Evolutionary conservation across 1,140 invertebrate species (phyloP).

Genomic region (honey bee (Apis mellifera)): Amel_HAv3.1 CM009942.2:4903001-4903500

Average conservation of each 20-base stretch:
- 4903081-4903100: neutral
- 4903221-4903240: too few relatives aligned
- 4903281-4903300: neutral
- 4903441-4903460: neutral
- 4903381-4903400: neutral
- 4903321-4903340: neutral
- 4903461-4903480: neutral
- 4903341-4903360: too few relatives aligned
- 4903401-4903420: neutral
- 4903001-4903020: neutral
- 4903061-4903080: neutral
- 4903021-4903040: neutral
- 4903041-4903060: neutral
- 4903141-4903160: too few relatives aligned
- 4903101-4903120: neutral
- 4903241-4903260: neutral
- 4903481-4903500: neutral
- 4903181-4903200: neutral
- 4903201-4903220: conserved; percentile 11
- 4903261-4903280: neutral
- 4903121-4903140: neutral
- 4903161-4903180: too few relatives aligned
- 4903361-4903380: neutral
- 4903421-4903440: neutral
- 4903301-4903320: neutral